Base-by-base conservation (phyloP, 2,113 vertebrate species). In the Petrocephalus microphthalmus region DNA sequence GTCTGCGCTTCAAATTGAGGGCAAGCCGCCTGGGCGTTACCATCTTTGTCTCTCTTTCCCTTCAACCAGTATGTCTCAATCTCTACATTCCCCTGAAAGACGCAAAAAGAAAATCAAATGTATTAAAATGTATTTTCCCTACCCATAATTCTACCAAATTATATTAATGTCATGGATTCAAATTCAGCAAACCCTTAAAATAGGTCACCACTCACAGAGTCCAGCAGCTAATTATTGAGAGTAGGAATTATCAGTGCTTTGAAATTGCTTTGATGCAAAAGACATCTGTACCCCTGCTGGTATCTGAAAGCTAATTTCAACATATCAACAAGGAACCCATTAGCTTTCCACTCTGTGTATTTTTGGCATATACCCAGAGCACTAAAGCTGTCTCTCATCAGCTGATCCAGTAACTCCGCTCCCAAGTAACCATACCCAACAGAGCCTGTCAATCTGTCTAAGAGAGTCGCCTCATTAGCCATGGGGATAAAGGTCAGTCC, bases 61-160 rank as follows among this genome's bases (percentile, higher is more conserved):
- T 95, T 95, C 90, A 96, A 92, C 94, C 95, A 95, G 91, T 93
- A 95, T 0, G 94, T 95, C 90, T 96, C 94, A 15, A 95, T 96
- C 90, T 96, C 95, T 87, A 96, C 95, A 89, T 92, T 95, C 0
- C 93, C 94, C 94, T 95, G 37, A 67, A 89, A 7, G 54, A 22
- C 37, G 89, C 4, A 47, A 4, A 87, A 33, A 20, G 5, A 5
- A 42, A 29, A 64, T 19, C 51, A 88, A 56, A 37, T 2, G 19
- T 3, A 22, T 86, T 57, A 11, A 57, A 51, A 56, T 42, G 37
- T 57, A 45, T 86, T 86, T 86, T 42, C 54, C 29, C 7, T 78
- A 17, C 25, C 84, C 10, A 19, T 85, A 51, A 84, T 51, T 17
- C 33, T 5, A 19, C 25, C 51, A 56, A 67, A 56, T 6, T 56